Evolutionary conservation across 2,888 invertebrate species (phyloP).

Genomic region (Chrysotoxum bicinctum): DNA sequence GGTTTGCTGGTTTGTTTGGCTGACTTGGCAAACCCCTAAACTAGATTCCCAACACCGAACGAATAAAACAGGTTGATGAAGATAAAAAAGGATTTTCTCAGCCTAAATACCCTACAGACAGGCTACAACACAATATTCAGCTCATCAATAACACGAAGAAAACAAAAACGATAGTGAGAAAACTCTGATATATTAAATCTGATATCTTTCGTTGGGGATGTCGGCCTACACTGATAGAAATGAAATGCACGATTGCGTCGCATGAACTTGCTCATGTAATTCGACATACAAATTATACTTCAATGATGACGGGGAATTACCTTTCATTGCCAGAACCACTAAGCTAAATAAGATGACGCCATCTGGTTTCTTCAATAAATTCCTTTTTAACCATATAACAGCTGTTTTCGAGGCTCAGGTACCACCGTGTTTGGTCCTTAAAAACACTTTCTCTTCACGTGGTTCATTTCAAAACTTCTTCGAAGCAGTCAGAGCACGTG

Average conservation of each 20-base stretch:
- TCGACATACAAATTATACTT: too few relatives aligned
- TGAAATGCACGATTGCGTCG: background rate
- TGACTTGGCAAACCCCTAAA: slow-evolving; percentile 14
- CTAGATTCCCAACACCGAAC: slow-evolving; percentile 1
- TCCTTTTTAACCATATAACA: too few relatives aligned
- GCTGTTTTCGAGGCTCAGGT: too few relatives aligned
- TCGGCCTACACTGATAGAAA: background rate
- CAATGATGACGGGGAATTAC: too few relatives aligned
- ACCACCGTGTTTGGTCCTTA: background rate
- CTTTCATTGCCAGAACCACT: too few relatives aligned
- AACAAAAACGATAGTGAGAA: background rate
- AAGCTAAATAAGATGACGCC: too few relatives aligned
- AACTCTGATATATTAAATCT: slow-evolving; percentile 12
- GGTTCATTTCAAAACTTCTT: background rate
- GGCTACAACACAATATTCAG: background rate
- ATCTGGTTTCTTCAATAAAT: too few relatives aligned
- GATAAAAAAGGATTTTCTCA: slow-evolving; percentile 11
- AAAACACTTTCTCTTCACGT: background rate
- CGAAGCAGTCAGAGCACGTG: background rate
- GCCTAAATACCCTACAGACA: background rate
- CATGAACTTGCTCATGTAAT: too few relatives aligned
- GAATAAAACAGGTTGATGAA: slow-evolving; percentile 14
- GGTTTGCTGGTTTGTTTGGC: slow-evolving; percentile 1
- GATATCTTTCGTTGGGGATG: background rate
- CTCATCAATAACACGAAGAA: slow-evolving; percentile 15